Base-by-base conservation (phyloP, 1,140 invertebrate species). In the Calycopis cecrops region DNA sequence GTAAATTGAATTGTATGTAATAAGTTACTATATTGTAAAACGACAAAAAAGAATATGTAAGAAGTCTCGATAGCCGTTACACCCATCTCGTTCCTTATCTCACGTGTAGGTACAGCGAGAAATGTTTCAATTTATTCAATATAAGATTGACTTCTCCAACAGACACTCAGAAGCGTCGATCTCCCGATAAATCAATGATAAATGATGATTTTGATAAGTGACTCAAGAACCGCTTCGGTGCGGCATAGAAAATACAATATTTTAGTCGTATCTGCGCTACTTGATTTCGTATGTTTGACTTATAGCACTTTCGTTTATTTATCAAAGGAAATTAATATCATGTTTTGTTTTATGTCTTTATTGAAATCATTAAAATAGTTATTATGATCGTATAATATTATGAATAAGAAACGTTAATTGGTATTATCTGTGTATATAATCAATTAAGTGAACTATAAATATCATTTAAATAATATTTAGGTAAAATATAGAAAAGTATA, bases 151-250 rank as follows among this genome's bases (percentile, higher is more conserved):
- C 69, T 73, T 60, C 61, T 69, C 67, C 65, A 59, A 57, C 55
- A 40, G 55, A 60, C 57, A 67, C 60, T 62, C 65, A 67, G 73
- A 70, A 69, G 65, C 69, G 66, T 70, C 65, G 65, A 75, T 71
- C 67, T 61, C 52, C 55, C 67, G 74, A 79, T 80, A 80, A 62
- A 72, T 78, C 71, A 67, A 69, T 80, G 77, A 80, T 78, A 73
- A 78, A 78, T 79, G 69, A 74, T 75, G 58, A 67, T 60, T 62
- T 58, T 59, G 67, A 68, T 73, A 69, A 71, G 66, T 65, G 70
- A 73, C 59, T 69, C 66, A 67, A 67, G 61, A 65, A 63, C 63
- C 57, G 60, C 57, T 58, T 50, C 52, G 42, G 55, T 52, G 50
- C 35, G 18, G 35, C 14, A 53, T 42, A 48, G 59, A 57, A 62